Evolutionary conservation across 2,797 vertebrate genomes (phyloP), one percentile per base, ranked within the genome.

Genomic region (Aeoliscus strigatus): DNA sequence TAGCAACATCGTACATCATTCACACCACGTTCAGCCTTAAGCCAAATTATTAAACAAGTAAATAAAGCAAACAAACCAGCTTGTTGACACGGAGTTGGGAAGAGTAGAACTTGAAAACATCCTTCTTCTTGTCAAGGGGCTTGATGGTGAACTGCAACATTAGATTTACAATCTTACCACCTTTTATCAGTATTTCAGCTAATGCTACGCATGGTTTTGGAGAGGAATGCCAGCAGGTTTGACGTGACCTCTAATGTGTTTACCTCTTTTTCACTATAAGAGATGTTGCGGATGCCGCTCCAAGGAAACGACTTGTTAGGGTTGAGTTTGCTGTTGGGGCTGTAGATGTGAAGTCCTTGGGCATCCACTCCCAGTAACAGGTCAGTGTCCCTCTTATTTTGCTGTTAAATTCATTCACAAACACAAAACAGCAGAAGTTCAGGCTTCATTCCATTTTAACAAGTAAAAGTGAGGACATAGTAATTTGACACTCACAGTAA

Each of bases 101-200:
- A 0, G 92, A 94, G 63, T 93, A 94, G 79, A 96, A 96, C 69
- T 94, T 96, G 78, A 94, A 95, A 58, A 93, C 92, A 48, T 96
- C 93, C 39, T 90, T 91, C 68, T 94, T 96, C 81, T 94, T 94
- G 74, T 95, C 93, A 42, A 94, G 84, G 8, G 92, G 93, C 70
- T 94, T 94, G 75, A 94, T 94, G 9, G 91, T 95, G 67, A 96
- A 90, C 93, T 96, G 56, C 14, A 37, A 65, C 6, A 42, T 23
- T n/a, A n/a, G n/a, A n/a, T n/a, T n/a, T n/a, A n/a, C n/a, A n/a
- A n/a, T n/a, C n/a, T n/a, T n/a, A n/a, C n/a, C n/a, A n/a, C n/a
- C n/a, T n/a, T n/a, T n/a, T n/a, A n/a, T n/a, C n/a, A n/a, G n/a
- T 21, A 21, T 21, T 21, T 21, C 18, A 21, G 18, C 18, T 21